A percentile compares a stretch with the other conserved stretches of the same genome.
phyloP scores from a whole-genome alignment of 1,140 invertebrate species.

The Apis florea region DNA sequence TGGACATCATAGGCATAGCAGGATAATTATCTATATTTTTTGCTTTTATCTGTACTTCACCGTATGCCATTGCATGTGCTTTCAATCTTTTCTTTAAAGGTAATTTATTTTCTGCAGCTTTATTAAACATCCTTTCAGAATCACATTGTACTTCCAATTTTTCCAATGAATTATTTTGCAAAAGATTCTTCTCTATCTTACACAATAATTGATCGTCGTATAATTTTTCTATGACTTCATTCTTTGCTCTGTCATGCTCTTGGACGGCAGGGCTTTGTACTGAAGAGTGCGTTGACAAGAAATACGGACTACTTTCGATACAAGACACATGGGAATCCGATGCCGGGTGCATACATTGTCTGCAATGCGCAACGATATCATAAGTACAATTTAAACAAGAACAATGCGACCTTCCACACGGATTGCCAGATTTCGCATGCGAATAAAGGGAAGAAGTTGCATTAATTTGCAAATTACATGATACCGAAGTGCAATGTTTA shows the following conservation, averaged over 20 bases:
- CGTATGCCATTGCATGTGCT: slow-evolving; percentile 64
- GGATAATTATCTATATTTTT: slow-evolving; percentile 65
- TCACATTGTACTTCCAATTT: slow-evolving; percentile 59
- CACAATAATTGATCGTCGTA: slow-evolving; percentile 70
- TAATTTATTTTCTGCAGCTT: slow-evolving; percentile 66
- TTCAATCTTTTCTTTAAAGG: slow-evolving; percentile 76
- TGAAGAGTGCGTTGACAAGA: slow-evolving; percentile 65
- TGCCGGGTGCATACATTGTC: slow-evolving; percentile 70
- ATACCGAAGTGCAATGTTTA: slow-evolving; percentile 69
- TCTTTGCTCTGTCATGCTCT: slow-evolving; percentile 64
- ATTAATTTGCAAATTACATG: slow-evolving; percentile 68
- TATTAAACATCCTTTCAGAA: slow-evolving; percentile 50
- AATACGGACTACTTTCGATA: slow-evolving; percentile 71
- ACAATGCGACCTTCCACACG: slow-evolving; percentile 58
- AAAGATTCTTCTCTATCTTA: slow-evolving; percentile 64
- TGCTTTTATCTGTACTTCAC: slow-evolving; percentile 55
- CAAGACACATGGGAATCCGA: slow-evolving; percentile 63
- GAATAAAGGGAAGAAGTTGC: slow-evolving; percentile 57
- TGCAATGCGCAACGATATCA: slow-evolving; percentile 72
- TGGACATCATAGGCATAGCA: slow-evolving; percentile 70
- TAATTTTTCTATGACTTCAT: slow-evolving; percentile 63
- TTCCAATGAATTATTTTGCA: slow-evolving; percentile 61
- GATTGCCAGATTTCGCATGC: slow-evolving; percentile 52
- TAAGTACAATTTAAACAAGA: slow-evolving; percentile 70
- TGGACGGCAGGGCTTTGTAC: slow-evolving; percentile 69